A percentile compares a stretch with the other conserved stretches of the same genome.
These are phyloP conservation scores for Protobothrops flavoviridis DNA, from an alignment of 2,113 vertebrate species.

Conservation along the genomic window DNA sequence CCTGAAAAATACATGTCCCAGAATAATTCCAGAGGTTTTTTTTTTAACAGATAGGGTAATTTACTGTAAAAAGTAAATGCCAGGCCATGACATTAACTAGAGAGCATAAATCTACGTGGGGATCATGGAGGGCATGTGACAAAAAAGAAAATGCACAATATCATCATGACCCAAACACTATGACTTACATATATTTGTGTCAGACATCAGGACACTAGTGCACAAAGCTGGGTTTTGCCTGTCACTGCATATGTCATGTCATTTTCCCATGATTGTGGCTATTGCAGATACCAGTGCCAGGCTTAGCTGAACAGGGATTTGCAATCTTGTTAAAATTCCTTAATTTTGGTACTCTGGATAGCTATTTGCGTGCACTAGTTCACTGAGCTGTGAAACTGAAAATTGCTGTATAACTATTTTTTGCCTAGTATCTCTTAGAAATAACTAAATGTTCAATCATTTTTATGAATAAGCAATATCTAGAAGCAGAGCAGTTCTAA, in stretches of 20 bases:
- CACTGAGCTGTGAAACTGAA: not conserved
- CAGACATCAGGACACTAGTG: not conserved
- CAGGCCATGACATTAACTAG: not conserved
- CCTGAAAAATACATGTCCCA: not conserved
- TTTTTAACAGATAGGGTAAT: not conserved
- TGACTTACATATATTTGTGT: not conserved
- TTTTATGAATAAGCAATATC: not conserved
- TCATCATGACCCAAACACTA: not conserved
- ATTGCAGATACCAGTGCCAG: not conserved
- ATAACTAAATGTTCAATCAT: not conserved
- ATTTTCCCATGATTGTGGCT: not conserved
- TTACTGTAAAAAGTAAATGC: not conserved
- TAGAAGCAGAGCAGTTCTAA: not conserved
- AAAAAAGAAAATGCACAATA: not conserved
- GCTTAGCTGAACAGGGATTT: not conserved
- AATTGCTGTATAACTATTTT: not conserved
- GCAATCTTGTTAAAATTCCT: not conserved
- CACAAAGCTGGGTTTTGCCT: not conserved
- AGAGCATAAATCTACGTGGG: not conserved
- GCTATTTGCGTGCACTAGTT: not conserved
- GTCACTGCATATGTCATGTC: not conserved
- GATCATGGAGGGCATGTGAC: not conserved
- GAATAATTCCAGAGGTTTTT: not conserved
- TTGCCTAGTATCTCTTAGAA: not conserved
- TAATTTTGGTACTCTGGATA: not conserved